A percentile compares a stretch with the other conserved stretches of the same genome.
phyloP scores from a whole-genome alignment of 2,797 vertebrate genomes.

The Phrynocephalus guinanensis region DNA sequence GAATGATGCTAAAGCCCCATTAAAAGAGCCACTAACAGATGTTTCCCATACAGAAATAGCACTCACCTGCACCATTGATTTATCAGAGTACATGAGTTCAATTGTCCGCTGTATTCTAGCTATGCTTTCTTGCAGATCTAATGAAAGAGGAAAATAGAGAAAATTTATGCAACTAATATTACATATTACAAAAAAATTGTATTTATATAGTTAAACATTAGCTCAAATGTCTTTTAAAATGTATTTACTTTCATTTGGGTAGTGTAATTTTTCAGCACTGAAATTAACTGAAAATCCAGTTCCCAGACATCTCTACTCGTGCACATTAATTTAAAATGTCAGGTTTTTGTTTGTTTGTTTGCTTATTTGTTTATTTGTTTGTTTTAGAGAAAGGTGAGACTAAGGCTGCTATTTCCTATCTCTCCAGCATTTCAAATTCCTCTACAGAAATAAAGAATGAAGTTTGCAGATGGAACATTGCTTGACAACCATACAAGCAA shows the following conservation, averaged over 20 bases:
- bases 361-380: no score
- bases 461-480: neutral
- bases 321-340: neutral
- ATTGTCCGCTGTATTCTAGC: conserved; percentile 96
- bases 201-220: neutral
- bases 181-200: conserved; percentile 8
- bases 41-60: conserved; percentile 19
- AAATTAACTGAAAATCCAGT: neutral
- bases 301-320: neutral
- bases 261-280: neutral
- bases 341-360: no score
- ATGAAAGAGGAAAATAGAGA: conserved; percentile 48
- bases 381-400: neutral
- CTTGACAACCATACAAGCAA: neutral
- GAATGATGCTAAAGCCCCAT: neutral
- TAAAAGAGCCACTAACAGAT: neutral
- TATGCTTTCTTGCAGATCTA: conserved; percentile 97
- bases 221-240: neutral
- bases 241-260: neutral
- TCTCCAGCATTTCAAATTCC: neutral
- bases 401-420: neutral
- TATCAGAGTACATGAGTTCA: conserved; percentile 98
- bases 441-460: neutral
- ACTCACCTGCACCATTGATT: conserved; percentile 96
- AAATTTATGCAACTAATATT: neutral